Conservation (phyloP, 2,888 invertebrate genomes). For the Drosophila birchii region DNA sequence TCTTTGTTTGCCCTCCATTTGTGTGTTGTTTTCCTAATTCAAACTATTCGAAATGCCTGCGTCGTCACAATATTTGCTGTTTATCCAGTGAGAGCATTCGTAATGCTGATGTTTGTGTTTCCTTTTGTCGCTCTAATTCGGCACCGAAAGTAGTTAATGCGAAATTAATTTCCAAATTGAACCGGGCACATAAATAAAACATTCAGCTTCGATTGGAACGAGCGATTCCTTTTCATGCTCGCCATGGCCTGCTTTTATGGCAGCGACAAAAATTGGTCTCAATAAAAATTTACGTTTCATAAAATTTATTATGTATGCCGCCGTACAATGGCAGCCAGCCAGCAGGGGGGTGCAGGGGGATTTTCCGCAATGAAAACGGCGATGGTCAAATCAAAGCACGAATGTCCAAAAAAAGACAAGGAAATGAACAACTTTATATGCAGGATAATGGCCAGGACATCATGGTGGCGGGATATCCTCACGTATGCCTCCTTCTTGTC, state of each 20-base stretch:
- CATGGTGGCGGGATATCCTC: slow-evolving; percentile 55
- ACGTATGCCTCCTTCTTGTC: slow-evolving; percentile 2
- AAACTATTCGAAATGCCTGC: slow-evolving; percentile 36
- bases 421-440: slow-evolving; percentile 78
- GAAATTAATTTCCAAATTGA: slow-evolving; percentile 60
- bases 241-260: slow-evolving; percentile 57
- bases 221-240: slow-evolving; percentile 50
- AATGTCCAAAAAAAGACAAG: slow-evolving; percentile 57
- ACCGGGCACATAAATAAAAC: slow-evolving; percentile 66
- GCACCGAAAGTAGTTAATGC: slow-evolving; percentile 39
- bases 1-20: slow-evolving; percentile 17
- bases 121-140: slow-evolving; percentile 20
- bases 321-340: slow-evolving; percentile 66
- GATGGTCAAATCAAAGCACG: slow-evolving; percentile 50
- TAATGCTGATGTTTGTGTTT: slow-evolving; percentile 21
- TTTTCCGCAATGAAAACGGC: slow-evolving; percentile 6
- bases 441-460: slow-evolving; percentile 76
- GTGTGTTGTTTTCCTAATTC: slow-evolving; percentile 40
- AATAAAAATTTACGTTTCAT: slow-evolving; percentile 81
- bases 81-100: slow-evolving; percentile 29
- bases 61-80: slow-evolving; percentile 30
- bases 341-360: background rate
- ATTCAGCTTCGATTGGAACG: slow-evolving; percentile 59
- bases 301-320: slow-evolving; percentile 81
- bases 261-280: slow-evolving; percentile 73